A percentile compares a stretch with the other conserved stretches of the same genome.
Evolutionary conservation across 2,113 vertebrate species (phyloP).

Genomic region (Tragelaphus scriptus): DNA sequence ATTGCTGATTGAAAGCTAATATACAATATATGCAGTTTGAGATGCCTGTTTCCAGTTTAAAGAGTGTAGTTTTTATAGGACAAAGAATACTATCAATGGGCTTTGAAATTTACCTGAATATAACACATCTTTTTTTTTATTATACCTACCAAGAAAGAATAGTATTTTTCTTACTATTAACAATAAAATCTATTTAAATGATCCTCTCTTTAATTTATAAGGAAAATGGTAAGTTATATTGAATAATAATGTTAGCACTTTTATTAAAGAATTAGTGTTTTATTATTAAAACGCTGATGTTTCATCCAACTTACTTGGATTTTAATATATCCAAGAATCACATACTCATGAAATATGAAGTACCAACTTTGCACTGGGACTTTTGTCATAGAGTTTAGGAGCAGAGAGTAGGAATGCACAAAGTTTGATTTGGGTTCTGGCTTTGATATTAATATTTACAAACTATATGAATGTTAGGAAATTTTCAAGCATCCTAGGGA

Average conservation of each 20-base stretch:
- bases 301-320: neutral
- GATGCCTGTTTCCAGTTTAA: conserved; percentile 61
- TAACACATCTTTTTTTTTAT: neutral
- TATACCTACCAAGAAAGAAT: neutral
- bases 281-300: neutral
- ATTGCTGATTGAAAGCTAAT: conserved; percentile 77
- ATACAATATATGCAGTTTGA: conserved; percentile 40
- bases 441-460: conserved; percentile 15
- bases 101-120: conserved; percentile 48
- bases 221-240: neutral
- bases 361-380: neutral
- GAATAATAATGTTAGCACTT: neutral
- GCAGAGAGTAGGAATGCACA: neutral
- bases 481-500: neutral
- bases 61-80: conserved; percentile 30
- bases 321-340: neutral
- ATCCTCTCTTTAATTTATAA: neutral
- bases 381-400: neutral
- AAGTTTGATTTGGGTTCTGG: neutral
- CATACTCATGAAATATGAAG: neutral
- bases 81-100: conserved; percentile 9
- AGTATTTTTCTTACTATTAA: neutral
- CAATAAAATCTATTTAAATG: neutral
- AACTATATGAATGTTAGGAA: neutral
- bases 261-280: neutral